Percentiles rank a stretch among this genome's conserved stretches.
Conservation (phyloP, 2,797 vertebrate genomes). For the Uromys caudimaculatus region DNA sequence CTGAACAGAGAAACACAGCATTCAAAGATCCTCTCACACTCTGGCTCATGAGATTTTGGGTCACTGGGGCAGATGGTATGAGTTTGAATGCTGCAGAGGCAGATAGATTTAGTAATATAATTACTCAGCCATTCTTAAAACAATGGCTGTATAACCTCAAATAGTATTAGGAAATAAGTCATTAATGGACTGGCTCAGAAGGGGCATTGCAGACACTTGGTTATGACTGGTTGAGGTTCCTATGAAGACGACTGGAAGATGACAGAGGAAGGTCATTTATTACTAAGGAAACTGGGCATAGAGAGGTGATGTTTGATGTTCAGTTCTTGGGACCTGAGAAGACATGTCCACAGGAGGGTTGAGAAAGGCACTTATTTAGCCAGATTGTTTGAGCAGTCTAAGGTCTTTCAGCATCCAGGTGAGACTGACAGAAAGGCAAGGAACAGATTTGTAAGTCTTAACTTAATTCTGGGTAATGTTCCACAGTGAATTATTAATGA, state of each 20-base stretch:
- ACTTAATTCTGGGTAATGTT: constrained; percentile 6
- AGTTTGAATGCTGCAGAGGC: background rate
- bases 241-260: background rate
- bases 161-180: background rate
- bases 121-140: background rate
- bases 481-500: constrained; percentile 54
- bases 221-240: background rate
- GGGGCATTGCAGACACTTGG: background rate
- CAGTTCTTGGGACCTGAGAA: background rate
- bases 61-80: background rate
- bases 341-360: background rate
- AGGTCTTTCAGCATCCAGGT: too few relatives aligned
- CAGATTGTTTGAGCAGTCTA: background rate
- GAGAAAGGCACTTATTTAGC: background rate
- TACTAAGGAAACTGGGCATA: background rate
- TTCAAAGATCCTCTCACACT: background rate
- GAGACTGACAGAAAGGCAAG: background rate
- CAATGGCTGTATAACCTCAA: background rate
- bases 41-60: background rate
- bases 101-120: background rate
- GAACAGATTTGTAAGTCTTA: background rate
- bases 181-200: background rate
- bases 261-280: background rate
- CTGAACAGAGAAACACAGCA: background rate
- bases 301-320: background rate